A percentile compares a stretch with the other conserved stretches of the same genome.
phyloP scores from a whole-genome alignment of 2,113 vertebrate genomes.

The Scartelaos histophorus region DNA sequence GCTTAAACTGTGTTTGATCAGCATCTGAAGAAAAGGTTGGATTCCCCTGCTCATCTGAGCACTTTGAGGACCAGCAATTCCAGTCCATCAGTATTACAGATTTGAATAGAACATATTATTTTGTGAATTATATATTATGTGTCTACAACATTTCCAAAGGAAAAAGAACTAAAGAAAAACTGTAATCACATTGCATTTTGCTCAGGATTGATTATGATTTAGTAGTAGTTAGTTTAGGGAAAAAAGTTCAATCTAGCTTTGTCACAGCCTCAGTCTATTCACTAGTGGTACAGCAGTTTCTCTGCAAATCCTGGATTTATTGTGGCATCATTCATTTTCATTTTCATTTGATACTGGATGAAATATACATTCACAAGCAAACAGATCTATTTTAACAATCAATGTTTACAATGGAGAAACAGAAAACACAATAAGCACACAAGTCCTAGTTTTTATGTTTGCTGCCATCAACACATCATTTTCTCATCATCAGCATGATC shows the following conservation, averaged over 20 bases:
- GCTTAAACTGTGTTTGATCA: too few species aligned
- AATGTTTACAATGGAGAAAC: slow-evolving; percentile 1
- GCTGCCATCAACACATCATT: too few species aligned
- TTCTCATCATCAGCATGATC: not conserved
- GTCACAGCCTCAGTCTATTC: not conserved
- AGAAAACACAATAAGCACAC: not conserved
- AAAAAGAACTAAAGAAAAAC: not conserved
- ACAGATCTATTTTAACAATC: not conserved
- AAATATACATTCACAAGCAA: slow-evolving; percentile 12
- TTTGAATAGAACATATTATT: too few species aligned
- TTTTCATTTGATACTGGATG: slow-evolving; percentile 1
- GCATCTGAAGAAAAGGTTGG: too few species aligned
- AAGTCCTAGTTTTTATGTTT: not conserved
- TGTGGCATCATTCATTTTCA: too few species aligned
- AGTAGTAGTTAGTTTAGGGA: too few species aligned
- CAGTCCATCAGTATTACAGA: too few species aligned
- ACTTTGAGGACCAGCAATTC: too few species aligned
- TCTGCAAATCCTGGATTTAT: not conserved
- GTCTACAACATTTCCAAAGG: not conserved
- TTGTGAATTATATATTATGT: too few species aligned
- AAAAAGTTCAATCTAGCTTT: slow-evolving; percentile 1
- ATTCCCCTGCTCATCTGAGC: too few species aligned
- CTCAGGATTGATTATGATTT: too few species aligned
- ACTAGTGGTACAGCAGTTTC: not conserved
- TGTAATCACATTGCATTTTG: not conserved